Base-by-base conservation (phyloP, 2,888 invertebrate species). In the Lepidocyrtinus sp. region DNA sequence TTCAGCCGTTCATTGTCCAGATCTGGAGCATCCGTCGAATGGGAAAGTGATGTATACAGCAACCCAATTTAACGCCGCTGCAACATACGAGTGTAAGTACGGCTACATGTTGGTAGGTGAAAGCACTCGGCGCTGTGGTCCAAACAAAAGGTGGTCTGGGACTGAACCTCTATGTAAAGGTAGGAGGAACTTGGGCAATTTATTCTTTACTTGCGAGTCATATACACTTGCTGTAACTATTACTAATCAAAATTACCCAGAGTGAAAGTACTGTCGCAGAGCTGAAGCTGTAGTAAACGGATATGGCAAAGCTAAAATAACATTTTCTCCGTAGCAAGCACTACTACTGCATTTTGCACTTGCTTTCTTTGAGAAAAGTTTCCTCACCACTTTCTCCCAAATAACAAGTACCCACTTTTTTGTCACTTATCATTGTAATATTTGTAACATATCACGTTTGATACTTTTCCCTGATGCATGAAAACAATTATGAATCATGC, bases 101-200 rank as follows among this genome's bases (percentile, higher is more conserved):
- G 98, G 98, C 9, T 98, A 94, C 90, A 94, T 95, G 81, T 91
- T 99, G 82, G 92, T 96, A 7, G 99, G 99, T 0, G 95, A 96
- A 84, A 92, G 94, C 15, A 97, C 97, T 1, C 91, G 99, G 86
- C 91, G 95, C 62, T 99, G 99, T 89, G 95, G 96, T 0, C 95
- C 97, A 1, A 97, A 98, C 89, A 94, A 95, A 88, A 94, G 94
- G 88, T 99, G 99, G 99, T 94, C 96, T 22, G 98, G 97, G 46
- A 91, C 92, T n/a, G 93, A 95, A 87, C 98, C 98, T 0, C 90
- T 91, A 85, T 99, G 99, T 89, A 96, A 96, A 93, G 96, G 97
- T 96, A 88, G 88, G 27, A 46, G 19, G 2, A n/a, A n/a, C 12
- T n/a, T 12, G 3, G 21, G 1, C 55, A 5, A n/a, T 22, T 2